Evolutionary conservation across 2,113 vertebrate species (phyloP).

Genomic region (Varanus salvator): DNA sequence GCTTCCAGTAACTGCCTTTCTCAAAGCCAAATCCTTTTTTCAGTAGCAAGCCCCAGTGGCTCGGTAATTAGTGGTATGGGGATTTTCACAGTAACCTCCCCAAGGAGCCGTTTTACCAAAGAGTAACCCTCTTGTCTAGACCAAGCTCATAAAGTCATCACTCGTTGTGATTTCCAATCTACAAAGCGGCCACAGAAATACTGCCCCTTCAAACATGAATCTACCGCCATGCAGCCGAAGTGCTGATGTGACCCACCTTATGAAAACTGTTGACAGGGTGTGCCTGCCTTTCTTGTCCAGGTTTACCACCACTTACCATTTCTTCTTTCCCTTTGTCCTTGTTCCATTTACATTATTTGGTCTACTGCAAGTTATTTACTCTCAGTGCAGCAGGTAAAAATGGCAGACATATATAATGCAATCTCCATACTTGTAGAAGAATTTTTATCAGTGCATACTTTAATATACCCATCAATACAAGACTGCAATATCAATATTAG

Average conservation of each 20-base stretch:
- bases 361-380: neutral
- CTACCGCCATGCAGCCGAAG: constrained; percentile 39
- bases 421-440: neutral
- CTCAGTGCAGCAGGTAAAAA: neutral
- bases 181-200: constrained; percentile 68
- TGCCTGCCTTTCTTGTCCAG: neutral
- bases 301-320: no score
- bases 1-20: constrained; percentile 33
- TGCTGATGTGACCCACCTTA: neutral
- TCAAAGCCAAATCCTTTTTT: constrained; percentile 41
- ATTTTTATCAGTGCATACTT: neutral
- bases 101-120: constrained; percentile 73
- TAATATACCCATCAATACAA: neutral
- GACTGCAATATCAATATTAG: neutral
- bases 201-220: constrained; percentile 48
- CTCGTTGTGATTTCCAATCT: constrained; percentile 71
- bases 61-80: constrained; percentile 71
- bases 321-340: neutral
- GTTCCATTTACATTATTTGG: neutral
- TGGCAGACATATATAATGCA: neutral
- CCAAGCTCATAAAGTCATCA: constrained; percentile 77
- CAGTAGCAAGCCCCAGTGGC: constrained; percentile 57
- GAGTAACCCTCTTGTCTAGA: constrained; percentile 77
- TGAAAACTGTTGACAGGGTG: neutral
- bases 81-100: constrained; percentile 74